Evolutionary conservation across 2,888 invertebrate genomes (phyloP).

Genomic region (Cheilosia vulpina): DNA sequence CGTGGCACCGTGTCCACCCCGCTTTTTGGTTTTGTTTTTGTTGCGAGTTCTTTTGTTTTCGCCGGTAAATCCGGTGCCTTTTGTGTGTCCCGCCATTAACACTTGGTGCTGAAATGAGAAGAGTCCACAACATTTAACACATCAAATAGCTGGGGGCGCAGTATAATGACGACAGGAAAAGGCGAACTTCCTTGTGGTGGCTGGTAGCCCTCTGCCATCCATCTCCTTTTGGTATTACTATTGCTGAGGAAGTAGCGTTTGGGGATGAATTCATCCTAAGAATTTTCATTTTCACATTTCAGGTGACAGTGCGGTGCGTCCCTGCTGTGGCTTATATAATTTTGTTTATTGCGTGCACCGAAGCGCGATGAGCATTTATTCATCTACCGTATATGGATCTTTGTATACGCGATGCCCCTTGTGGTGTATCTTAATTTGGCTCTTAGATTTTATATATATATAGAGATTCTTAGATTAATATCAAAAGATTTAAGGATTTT

Average conservation of each 20-base stretch:
- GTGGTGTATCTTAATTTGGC: too few species aligned
- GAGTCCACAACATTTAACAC: slow-evolving; percentile 66
- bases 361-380: not conserved
- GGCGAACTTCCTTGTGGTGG: slow-evolving; percentile 39
- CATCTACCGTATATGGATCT: not conserved
- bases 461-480: too few species aligned
- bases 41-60: slow-evolving; percentile 43
- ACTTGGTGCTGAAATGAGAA: slow-evolving; percentile 55
- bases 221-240: slow-evolving; percentile 19
- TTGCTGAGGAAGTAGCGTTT: slow-evolving; percentile 38
- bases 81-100: slow-evolving; percentile 51
- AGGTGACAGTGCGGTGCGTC: slow-evolving; percentile 27
- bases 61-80: slow-evolving; percentile 42
- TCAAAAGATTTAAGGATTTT: too few species aligned
- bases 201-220: slow-evolving; percentile 29
- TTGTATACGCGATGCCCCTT: too few species aligned
- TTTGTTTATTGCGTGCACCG: slow-evolving; percentile 19
- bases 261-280: slow-evolving; percentile 39
- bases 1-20: slow-evolving; percentile 11
- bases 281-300: slow-evolving; percentile 55
- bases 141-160: slow-evolving; percentile 50
- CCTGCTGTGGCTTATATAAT: slow-evolving; percentile 11
- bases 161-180: slow-evolving; percentile 52
- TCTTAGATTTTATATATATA: too few species aligned
- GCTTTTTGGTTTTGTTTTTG: slow-evolving; percentile 14